phyloP scores from a whole-genome alignment of 1,140 invertebrate genomes.

The Periplaneta americana region DNA sequence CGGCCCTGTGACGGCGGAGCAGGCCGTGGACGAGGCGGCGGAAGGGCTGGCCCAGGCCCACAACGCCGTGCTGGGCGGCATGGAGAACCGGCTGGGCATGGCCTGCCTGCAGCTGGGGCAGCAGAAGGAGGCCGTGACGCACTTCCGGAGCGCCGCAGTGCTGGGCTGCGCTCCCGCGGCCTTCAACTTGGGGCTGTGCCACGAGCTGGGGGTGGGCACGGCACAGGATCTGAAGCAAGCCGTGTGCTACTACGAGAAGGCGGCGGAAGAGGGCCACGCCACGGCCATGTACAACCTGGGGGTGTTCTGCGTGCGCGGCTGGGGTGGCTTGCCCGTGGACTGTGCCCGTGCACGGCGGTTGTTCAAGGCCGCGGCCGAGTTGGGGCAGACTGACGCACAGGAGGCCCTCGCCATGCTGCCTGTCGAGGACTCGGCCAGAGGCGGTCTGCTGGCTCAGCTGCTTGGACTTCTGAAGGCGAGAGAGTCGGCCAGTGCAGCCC shows the following conservation, averaged over 20 bases:
- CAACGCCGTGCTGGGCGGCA: conserved; percentile 31
- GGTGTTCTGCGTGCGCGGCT: conserved; percentile 55
- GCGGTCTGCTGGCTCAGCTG: too few species aligned
- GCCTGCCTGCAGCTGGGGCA: conserved; percentile 34
- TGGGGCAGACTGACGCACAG: conserved; percentile 49
- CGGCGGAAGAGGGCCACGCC: conserved; percentile 49
- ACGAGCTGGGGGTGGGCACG: conserved; percentile 55
- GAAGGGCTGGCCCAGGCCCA: conserved; percentile 3
- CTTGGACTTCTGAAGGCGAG: too few species aligned
- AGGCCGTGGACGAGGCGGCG: conserved; percentile 16
- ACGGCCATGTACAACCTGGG: conserved; percentile 57
- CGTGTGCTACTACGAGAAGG: conserved; percentile 49
- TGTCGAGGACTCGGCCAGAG: not conserved
- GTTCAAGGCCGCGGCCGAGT: conserved; percentile 47
- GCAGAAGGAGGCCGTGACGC: conserved; percentile 35
- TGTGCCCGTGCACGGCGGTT: conserved; percentile 40
- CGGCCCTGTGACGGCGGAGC: not conserved
- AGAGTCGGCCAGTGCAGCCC: too few species aligned
- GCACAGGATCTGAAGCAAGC: conserved; percentile 49
- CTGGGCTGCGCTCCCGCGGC: conserved; percentile 48
- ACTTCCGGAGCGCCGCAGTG: conserved; percentile 45
- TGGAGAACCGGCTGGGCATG: conserved; percentile 36
- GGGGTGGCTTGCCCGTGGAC: conserved; percentile 45
- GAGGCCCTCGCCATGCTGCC: conserved; percentile 34
- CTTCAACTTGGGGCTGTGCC: conserved; percentile 55